Conservation (phyloP, 2,113 vertebrate genomes). For the Passer montanus region DNA sequence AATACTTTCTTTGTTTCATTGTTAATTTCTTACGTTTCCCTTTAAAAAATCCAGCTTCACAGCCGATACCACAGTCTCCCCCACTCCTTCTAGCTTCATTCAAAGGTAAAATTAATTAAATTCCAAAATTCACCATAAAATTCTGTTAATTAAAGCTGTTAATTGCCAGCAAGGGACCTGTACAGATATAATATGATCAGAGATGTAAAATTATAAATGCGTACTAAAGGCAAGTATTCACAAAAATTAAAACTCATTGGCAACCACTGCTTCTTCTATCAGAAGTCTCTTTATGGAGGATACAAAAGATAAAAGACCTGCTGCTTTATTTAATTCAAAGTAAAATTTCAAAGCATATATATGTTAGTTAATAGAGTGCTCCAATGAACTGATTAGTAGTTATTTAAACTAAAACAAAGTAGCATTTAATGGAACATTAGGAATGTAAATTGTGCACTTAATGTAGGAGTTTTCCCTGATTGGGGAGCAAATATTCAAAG, state of each 20-base stretch:
- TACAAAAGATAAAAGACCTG: background rate
- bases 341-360: background rate
- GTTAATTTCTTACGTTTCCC: background rate
- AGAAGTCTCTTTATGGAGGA: background rate
- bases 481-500: background rate
- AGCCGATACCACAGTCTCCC: background rate
- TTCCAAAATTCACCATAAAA: background rate
- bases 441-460: background rate
- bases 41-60: background rate
- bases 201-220: background rate
- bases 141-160: background rate
- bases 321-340: background rate
- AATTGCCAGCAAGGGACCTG: background rate
- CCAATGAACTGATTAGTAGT: background rate
- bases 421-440: background rate
- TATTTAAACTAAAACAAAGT: background rate
- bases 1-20: background rate
- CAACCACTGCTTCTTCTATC: background rate
- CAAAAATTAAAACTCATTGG: background rate
- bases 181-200: background rate
- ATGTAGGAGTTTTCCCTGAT: background rate
- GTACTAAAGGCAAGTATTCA: background rate
- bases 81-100: fast-evolving
- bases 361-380: background rate
- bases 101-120: background rate